A percentile compares a stretch with the other conserved stretches of the same genome.
phyloP scores from a whole-genome alignment of 2,113 vertebrate genomes.

The Hypanus sabinus region DNA sequence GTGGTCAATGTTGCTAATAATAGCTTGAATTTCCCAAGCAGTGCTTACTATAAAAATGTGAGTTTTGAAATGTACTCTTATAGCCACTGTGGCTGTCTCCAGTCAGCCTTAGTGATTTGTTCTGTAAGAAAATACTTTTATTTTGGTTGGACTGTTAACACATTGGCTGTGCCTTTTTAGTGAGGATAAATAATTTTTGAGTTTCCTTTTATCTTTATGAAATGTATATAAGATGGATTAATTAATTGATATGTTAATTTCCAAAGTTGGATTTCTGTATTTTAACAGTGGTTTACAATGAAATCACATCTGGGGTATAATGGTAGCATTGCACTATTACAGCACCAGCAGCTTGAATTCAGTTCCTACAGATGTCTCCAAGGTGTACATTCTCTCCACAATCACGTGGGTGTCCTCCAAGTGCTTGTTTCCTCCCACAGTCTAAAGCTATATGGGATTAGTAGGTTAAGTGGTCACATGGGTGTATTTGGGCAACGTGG shows the following conservation, averaged over 20 bases:
- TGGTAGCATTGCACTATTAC: no score
- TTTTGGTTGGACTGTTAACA: not conserved
- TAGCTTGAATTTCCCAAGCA: not conserved
- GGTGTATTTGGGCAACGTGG: no score
- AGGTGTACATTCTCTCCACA: no score
- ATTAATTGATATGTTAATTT: not conserved
- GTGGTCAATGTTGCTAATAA: conserved; percentile 16
- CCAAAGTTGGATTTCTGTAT: not conserved
- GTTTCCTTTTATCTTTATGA: not conserved
- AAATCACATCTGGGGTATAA: no score
- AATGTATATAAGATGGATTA: not conserved
- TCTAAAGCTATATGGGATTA: no score
- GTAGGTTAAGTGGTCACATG: no score
- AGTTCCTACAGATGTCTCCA: no score
- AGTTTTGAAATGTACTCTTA: not conserved
- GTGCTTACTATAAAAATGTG: not conserved
- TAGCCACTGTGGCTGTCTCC: not conserved
- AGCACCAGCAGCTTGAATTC: no score
- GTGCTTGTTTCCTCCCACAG: no score
- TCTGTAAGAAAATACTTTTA: not conserved
- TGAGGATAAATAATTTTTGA: not conserved
- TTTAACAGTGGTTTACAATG: not conserved
- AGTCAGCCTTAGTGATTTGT: not conserved
- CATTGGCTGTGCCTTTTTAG: not conserved
- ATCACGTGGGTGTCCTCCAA: no score